Evolutionary conservation across 35 echinoderm and acorn worm genomes (phyloP), one percentile per base, ranked within the genome.

Genomic region (Patiria miniata): DNA sequence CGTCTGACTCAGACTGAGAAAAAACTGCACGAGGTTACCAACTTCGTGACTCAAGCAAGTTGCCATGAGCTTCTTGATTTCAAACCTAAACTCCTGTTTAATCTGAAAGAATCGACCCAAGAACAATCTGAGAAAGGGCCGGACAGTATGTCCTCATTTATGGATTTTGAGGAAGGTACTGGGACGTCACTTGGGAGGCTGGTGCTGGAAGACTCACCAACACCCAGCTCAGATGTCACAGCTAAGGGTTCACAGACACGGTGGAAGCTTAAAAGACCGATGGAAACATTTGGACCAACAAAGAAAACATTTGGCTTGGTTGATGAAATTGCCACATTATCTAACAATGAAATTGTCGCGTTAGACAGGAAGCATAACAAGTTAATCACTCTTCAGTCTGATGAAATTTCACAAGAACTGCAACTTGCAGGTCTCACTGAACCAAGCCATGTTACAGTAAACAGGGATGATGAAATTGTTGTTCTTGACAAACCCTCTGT

Each of bases 121-220:
- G 33, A 4, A 21, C 61, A 69, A 0, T 9, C 22, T 5, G 1
- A 69, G 23, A 69, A 2, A 8, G 17, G 19, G 61, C 33, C 61
- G 12, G 18, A 69, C 26, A 23, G 61, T 4, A 47, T 26, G 65
- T 34, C 33, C 28, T 69, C 61, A 16, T 69, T 69, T 6, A 4
- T 69, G 22, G 61, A 69, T 23, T 69, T 69, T 69, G 61, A 69
- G 33, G 61, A 69, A 69, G 61, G 61, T 69, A 47, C 42, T 47
- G 28, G 33, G 10, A 69, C 18, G 16, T 69, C 61, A 21, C 22
- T 69, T 23, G 61, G 61, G 33, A 69, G 23, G 33, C 61, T 69
- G 23, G 61, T 69, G 17, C 61, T 69, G 2, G 23, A 69, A 69
- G 61, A 69, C 28, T 0, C 19, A 23, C 17, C 19, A 33, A 23